Base-by-base conservation (phyloP, 2,113 vertebrate species). In the Nothoprocta pentlandii region DNA sequence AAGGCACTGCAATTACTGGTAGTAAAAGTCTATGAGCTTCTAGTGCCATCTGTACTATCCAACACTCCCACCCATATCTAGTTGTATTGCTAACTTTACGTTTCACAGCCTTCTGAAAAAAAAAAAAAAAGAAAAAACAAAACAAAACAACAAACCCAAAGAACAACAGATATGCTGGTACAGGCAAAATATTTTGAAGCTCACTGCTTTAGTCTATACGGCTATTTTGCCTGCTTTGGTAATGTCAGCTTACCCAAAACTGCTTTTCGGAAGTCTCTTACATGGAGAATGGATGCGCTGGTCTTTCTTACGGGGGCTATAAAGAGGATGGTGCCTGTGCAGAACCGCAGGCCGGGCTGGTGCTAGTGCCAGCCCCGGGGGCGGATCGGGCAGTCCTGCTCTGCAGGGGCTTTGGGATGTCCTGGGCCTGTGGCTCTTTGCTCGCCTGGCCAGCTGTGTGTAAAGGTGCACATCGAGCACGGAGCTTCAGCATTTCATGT, bases 81-180 rank as follows among this genome's bases (percentile, higher is more conserved):
- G 90, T 93, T 95, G 87, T 94, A 97, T 91, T 97, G 96, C 96
- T 96, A 95, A 96, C 94, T 97, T 98, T 96, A 97, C 14, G 47
- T 95, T 95, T 95, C 96, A 92, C 97, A 97, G 95, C 77, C 94
- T 94, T 89, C 94, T 93, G 92, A 95, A 96, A 97, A 93, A 90
- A 92, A 95, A 81, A 70, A 64, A 25, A 53, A 26, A 53, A 56
- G 23, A 53, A 5, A 25, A 25, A n/a, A 32, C 66, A 39, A 25
- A n/a, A 32, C 66, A 39, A 3, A 44, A 32, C n/a, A 44, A 32
- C n/a, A 34, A 17, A 64, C 86, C 77, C 86, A 44, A 93, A 94
- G 94, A 95, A 96, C 92, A 95, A 98, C 95, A 97, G 96, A 95
- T 87, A 92, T 80, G 74, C 96, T 98, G 95, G 95, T 94, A 97